These are phyloP conservation scores for Rallus limicola DNA, from an alignment of 2,113 vertebrate species.

Conservation along the genomic window DNA sequence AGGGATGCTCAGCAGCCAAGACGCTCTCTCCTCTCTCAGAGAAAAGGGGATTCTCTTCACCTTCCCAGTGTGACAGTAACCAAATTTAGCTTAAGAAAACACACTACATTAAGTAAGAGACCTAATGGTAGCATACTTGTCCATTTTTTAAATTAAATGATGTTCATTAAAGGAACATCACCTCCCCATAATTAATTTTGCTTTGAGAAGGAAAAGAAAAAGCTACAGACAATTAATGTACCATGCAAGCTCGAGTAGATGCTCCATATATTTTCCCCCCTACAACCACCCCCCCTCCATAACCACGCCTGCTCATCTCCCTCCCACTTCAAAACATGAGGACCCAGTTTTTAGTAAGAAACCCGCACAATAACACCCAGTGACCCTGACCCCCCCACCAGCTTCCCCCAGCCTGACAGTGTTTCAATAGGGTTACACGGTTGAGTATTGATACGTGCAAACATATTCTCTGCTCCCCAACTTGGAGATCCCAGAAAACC, in stretches of 20 bases:
- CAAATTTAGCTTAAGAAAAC: not conserved
- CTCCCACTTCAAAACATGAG: not conserved
- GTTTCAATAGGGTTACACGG: not conserved
- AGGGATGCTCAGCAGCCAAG: not conserved
- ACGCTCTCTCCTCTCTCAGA: not conserved
- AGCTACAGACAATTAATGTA: conserved; percentile 47
- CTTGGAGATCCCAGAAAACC: not conserved
- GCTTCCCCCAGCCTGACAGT: not conserved
- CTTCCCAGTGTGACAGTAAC: not conserved
- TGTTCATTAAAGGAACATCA: conserved; percentile 72
- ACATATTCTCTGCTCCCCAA: not conserved
- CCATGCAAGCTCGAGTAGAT: conserved; percentile 14
- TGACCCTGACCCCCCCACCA: no score
- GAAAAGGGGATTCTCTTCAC: not conserved
- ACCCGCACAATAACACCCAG: not conserved
- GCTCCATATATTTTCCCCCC: conserved; percentile 19
- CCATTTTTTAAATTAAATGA: conserved; percentile 72
- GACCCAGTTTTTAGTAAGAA: not conserved
- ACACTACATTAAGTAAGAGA: conserved; percentile 43
- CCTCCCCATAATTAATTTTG: conserved; percentile 71
- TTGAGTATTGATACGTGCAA: not conserved
- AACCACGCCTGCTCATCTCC: not conserved
- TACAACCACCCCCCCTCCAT: not conserved
- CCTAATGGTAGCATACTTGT: conserved; percentile 26
- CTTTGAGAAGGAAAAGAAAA: conserved; percentile 60